Evolutionary conservation across 2,797 vertebrate species (phyloP).

Genomic region (Sebastes iracundus): DNA sequence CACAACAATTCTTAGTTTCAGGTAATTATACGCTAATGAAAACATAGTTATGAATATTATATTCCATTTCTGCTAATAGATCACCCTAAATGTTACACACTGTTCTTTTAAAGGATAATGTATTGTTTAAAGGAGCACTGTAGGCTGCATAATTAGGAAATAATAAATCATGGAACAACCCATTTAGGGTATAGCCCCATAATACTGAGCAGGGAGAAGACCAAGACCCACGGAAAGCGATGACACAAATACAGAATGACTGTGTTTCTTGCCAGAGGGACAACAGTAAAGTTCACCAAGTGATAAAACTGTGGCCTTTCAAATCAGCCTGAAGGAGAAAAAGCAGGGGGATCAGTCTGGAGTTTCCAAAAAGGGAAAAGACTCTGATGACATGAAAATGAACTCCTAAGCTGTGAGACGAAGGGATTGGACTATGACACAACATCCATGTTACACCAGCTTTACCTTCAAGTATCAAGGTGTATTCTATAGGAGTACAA

Average conservation of each 20-base stretch:
- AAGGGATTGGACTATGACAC: background rate
- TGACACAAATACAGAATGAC: conserved; percentile 4
- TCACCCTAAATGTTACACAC: too few species aligned
- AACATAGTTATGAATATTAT: too few species aligned
- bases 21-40: too few species aligned
- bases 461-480: conserved; percentile 1
- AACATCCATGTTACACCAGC: conserved; percentile 9
- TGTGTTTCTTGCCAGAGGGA: conserved; percentile 9
- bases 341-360: background rate
- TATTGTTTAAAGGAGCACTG: background rate
- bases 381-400: conserved; percentile 30
- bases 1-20: too few species aligned
- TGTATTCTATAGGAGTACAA: too few species aligned
- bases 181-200: background rate
- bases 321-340: background rate
- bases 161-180: background rate
- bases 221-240: background rate
- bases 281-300: background rate
- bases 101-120: background rate
- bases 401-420: background rate
- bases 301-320: conserved; percentile 21
- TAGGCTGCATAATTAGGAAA: background rate
- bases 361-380: conserved; percentile 18
- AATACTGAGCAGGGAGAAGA: background rate
- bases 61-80: too few species aligned